These are phyloP conservation scores for Nanger granti DNA, from an alignment of 2,113 vertebrate genomes.

Conservation along the genomic window DNA sequence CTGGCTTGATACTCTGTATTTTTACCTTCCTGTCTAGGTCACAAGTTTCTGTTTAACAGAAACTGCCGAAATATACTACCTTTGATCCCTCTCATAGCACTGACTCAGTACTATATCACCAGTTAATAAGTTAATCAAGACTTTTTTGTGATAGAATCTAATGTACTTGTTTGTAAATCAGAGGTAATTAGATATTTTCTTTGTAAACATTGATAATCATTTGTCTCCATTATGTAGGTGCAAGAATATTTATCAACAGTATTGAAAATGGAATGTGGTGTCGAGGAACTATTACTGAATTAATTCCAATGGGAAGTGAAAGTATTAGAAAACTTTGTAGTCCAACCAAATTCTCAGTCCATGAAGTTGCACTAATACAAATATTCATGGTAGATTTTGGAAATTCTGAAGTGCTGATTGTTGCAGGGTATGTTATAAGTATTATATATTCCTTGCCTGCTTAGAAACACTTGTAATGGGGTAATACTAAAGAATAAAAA, in stretches of 20 bases:
- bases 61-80: not conserved
- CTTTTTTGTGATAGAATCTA: constrained; percentile 2
- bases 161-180: constrained; percentile 17
- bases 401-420: constrained; percentile 75
- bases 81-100: not conserved
- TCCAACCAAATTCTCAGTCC: constrained; percentile 73
- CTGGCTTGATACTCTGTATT: not conserved
- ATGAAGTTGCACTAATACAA: constrained; percentile 76
- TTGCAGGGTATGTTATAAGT: constrained; percentile 78
- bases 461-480: not conserved
- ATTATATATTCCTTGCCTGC: not conserved
- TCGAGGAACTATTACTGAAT: constrained; percentile 81
- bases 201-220: constrained; percentile 2
- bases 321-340: constrained; percentile 56
- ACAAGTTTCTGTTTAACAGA: not conserved
- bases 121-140: constrained; percentile 13
- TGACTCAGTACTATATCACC: not conserved
- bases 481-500: not conserved
- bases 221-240: constrained; percentile 74
- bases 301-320: constrained; percentile 76
- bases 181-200: constrained; percentile 19
- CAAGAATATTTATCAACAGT: constrained; percentile 78
- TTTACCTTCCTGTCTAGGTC: not conserved
- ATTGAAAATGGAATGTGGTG: constrained; percentile 82
- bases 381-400: constrained; percentile 88